Conservation (phyloP, 2,797 vertebrate genomes). For the Mycteria americana region DNA sequence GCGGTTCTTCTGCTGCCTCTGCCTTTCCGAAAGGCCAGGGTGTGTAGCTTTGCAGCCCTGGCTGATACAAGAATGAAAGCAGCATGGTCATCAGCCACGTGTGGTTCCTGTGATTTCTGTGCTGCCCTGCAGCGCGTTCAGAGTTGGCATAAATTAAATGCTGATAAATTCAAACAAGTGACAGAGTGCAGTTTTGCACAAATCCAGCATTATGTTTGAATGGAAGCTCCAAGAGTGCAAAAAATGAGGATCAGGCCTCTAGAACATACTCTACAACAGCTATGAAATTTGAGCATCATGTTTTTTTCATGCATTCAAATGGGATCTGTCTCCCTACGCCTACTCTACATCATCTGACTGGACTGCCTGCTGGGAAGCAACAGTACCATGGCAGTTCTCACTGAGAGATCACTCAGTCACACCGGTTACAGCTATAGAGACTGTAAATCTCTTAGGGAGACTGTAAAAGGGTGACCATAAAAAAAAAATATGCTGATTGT, state of each 20-base stretch:
- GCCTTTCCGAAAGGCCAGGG: not conserved
- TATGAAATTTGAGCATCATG: constrained; percentile 67
- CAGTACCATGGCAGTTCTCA: constrained; percentile 37
- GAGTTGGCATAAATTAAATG: constrained; percentile 39
- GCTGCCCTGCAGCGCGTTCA: not conserved
- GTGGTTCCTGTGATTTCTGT: constrained; percentile 1
- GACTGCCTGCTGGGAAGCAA: constrained; percentile 67
- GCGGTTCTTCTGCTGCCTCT: not conserved
- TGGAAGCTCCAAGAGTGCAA: constrained; percentile 21
- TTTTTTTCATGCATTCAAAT: constrained; percentile 72
- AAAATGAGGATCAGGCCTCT: constrained; percentile 37
- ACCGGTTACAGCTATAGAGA: constrained; percentile 21
- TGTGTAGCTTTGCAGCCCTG: not conserved
- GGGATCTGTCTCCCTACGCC: constrained; percentile 51
- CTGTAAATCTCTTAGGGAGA: constrained; percentile 32
- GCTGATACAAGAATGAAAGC: not conserved
- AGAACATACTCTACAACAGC: constrained; percentile 51
- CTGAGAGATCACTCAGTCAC: constrained; percentile 61
- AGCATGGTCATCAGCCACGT: not conserved
- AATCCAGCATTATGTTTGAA: constrained; percentile 51
- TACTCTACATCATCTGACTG: constrained; percentile 52
- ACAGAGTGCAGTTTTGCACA: constrained; percentile 10
- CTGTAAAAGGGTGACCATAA: constrained; percentile 3
- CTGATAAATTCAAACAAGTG: constrained; percentile 41
- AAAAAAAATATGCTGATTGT: not conserved